Base-by-base conservation (phyloP, 2,888 invertebrate species). In the Chirona hameri region DNA sequence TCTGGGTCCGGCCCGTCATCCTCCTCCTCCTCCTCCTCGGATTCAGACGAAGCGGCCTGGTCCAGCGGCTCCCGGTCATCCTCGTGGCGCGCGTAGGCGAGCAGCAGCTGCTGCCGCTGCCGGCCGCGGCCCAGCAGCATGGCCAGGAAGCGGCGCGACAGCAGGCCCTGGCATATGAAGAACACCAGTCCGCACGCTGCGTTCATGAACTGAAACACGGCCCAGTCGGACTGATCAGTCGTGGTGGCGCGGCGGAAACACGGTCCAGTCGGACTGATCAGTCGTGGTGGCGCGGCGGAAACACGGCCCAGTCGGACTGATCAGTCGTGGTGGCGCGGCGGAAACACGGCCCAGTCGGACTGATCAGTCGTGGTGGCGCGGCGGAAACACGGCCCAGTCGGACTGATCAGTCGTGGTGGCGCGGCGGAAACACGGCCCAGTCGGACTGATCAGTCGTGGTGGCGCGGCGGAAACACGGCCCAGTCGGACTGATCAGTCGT, bases 151-250 rank as follows among this genome's bases (percentile, higher is more conserved):
- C 84, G 82, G 39, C 79, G 82, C 2, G 84, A 84, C 31, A 82
- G 82, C 55, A 85, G 14, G 0, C 85, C 85, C 60, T 84, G 83
- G 83, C 84, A 85, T 39, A 84, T 55, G 81, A 85, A 82, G 79
- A 85, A 81, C 24, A 84, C 72, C 39, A 85, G 31, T 3, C 85
- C 85, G 69, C 29, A 29, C 15, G 69, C 69, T 3, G 69, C 69
- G 29, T 69, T 69, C 69, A 69, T 3, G 14, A 69, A 27, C 69
- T 69, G 69, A 3, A n/a, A n/a, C n/a, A n/a, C n/a, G n/a, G n/a
- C 14, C 7, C 14, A 15, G 3, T 12, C 14, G 29, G 29, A 24
- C 10, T 2, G 9, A 15, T 69, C 69, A 69, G 27, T 4, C 65
- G 9, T 4, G 27, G 65, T 5, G 27, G n/a, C 4, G 10, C 24